phyloP scores from a whole-genome alignment of 2,797 vertebrate species.

The Peromyscus eremicus region DNA sequence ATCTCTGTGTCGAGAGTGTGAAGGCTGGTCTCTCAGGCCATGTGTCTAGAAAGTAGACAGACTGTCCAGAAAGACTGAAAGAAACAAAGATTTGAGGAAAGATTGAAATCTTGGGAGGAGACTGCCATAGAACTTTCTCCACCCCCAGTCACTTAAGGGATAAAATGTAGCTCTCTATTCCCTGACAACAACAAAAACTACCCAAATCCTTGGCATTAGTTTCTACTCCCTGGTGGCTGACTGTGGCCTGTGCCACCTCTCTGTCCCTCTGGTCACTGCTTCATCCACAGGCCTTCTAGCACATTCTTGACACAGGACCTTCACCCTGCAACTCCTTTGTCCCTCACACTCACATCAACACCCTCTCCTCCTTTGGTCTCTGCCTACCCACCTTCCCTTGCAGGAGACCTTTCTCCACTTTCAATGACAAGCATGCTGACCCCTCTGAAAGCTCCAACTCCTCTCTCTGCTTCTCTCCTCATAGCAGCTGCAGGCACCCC shows the following conservation, averaged over 20 bases:
- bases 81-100: neutral
- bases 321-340: neutral
- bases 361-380: neutral
- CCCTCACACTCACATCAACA: neutral
- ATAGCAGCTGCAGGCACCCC: neutral
- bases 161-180: neutral
- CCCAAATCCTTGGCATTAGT: neutral
- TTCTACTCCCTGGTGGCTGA: neutral
- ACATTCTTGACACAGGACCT: neutral
- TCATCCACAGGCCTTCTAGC: neutral
- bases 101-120: neutral
- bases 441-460: neutral
- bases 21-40: neutral
- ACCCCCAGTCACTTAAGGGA: neutral
- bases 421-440: neutral
- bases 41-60: neutral
- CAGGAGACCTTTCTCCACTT: neutral
- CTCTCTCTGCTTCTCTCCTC: neutral
- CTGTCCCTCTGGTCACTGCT: neutral
- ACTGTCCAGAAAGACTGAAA: neutral
- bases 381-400: neutral
- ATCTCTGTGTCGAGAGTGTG: neutral
- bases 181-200: neutral
- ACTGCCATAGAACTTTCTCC: neutral
- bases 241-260: neutral